Base-by-base conservation (phyloP, 2,888 invertebrate genomes). In the Penaeus monodon region DNA sequence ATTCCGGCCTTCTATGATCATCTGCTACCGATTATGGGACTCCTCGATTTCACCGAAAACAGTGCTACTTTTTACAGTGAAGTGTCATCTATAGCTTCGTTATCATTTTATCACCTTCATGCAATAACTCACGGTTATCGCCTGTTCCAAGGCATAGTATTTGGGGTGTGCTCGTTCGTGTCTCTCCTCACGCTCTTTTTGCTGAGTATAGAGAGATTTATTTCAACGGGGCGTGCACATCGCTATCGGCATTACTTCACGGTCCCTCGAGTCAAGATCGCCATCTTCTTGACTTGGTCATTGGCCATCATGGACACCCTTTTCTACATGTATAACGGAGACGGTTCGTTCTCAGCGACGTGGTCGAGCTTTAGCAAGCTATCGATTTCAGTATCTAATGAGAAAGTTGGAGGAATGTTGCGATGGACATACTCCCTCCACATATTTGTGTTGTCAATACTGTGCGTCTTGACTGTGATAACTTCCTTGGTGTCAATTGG, bases 401-500 rank as follows among this genome's bases (percentile, higher is more conserved):
- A 22, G 65, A 57, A 17, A 38, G 33, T n/a, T 49, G 77, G 68
- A n/a, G 33, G n/a, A 20, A 27, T 27, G 33, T 27, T 73, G 17
- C n/a, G 57, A 68, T n/a, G 29, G 44, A 44, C 8, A 14, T 49
- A 65, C 29, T 10, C 38, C 20, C 33, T 73, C 20, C 49, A 79
- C 33, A 27, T 85, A 17, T 14, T 27, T 6, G 7, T 85, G n/a
- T 49, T 74, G 49, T 12, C 29, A 12, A 10, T 65, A 17, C n/a
- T 80, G n/a, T 49, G 85, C 24, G 12, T 65, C 12, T 80, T 73
- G 27, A 64, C 80, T n/a, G 64, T 82, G 24, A 66, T 49, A 14
- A 78, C 82, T 24, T 86, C 86, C 49, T 22, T 63, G 33, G 22
- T 86, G 38, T 68, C 86, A 20, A 81, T 86, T n/a, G n/a, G 44